A percentile compares a stretch with the other conserved stretches of the same genome.
Evolutionary conservation across 2,888 invertebrate species (phyloP).

Genomic region (Automeris io): DNA sequence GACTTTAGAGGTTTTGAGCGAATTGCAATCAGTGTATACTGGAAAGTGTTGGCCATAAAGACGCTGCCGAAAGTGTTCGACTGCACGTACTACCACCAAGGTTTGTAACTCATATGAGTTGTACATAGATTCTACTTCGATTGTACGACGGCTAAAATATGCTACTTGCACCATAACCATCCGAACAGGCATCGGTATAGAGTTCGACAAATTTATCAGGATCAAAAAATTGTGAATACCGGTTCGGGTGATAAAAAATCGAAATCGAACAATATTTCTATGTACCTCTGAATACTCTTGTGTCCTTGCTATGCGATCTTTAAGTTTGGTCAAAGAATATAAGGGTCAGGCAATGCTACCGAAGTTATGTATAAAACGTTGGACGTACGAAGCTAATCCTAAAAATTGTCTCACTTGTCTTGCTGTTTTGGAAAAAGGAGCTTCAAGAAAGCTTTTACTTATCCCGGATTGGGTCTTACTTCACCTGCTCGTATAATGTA

Average conservation of each 20-base stretch:
- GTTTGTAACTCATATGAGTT: slow-evolving; percentile 23
- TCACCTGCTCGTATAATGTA: slow-evolving; percentile 20
- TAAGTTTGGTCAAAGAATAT: slow-evolving; percentile 22
- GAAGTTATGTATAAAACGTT: slow-evolving; percentile 15
- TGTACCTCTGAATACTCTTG: slow-evolving; percentile 13
- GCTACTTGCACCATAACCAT: slow-evolving; percentile 21
- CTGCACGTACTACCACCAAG: slow-evolving; percentile 20
- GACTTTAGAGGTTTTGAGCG: slow-evolving; percentile 15
- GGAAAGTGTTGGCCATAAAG: slow-evolving; percentile 15
- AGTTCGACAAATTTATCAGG: slow-evolving; percentile 15
- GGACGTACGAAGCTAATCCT: slow-evolving; percentile 15
- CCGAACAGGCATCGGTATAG: slow-evolving; percentile 21
- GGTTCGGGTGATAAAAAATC: slow-evolving; percentile 17
- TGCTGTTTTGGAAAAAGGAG: slow-evolving; percentile 19
- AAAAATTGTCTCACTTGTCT: slow-evolving; percentile 22
- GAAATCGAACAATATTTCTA: slow-evolving; percentile 9
- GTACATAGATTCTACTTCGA: slow-evolving; percentile 17
- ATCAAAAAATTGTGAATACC: slow-evolving; percentile 19
- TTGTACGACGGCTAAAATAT: too few relatives aligned
- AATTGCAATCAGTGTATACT: too few relatives aligned
- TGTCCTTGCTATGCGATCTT: slow-evolving; percentile 18
- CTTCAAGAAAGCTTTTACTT: slow-evolving; percentile 23
- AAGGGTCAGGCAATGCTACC: slow-evolving; percentile 16
- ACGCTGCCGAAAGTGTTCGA: slow-evolving; percentile 19
- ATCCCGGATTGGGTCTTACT: slow-evolving; percentile 23